phyloP scores from a whole-genome alignment of 2,797 vertebrate species.

The Ataeniobius toweri region DNA sequence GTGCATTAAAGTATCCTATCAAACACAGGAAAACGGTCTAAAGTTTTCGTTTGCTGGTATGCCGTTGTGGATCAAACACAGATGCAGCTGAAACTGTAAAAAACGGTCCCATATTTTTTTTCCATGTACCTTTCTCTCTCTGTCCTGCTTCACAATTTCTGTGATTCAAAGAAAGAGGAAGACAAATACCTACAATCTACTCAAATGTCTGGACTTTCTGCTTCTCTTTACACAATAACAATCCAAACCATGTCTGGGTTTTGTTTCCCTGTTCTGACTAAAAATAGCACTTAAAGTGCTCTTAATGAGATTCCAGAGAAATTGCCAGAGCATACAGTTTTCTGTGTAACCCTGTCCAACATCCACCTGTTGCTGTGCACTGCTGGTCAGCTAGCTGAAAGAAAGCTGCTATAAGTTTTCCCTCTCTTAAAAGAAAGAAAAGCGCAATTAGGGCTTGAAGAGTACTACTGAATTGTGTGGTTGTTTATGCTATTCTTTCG shows the following conservation, averaged over 20 bases:
- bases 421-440: too few relatives aligned
- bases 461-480: too few relatives aligned
- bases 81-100: background rate
- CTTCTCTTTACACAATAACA: background rate
- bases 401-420: too few relatives aligned
- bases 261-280: background rate
- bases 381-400: too few relatives aligned
- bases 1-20: background rate
- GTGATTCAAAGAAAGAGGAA: background rate
- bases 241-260: background rate
- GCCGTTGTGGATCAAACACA: background rate
- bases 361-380: too few relatives aligned
- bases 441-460: too few relatives aligned
- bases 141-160: background rate
- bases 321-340: background rate
- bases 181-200: background rate
- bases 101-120: background rate
- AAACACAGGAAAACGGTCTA: background rate
- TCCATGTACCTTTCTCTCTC: background rate
- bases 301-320: background rate
- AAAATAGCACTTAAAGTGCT: background rate
- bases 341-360: background rate
- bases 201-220: background rate
- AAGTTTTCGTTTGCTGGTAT: background rate
- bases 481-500: too few relatives aligned